Percentiles rank a stretch among this genome's conserved stretches.
Conservation (phyloP, 1,140 invertebrate genomes). For the Drosophila sucinea region DNA sequence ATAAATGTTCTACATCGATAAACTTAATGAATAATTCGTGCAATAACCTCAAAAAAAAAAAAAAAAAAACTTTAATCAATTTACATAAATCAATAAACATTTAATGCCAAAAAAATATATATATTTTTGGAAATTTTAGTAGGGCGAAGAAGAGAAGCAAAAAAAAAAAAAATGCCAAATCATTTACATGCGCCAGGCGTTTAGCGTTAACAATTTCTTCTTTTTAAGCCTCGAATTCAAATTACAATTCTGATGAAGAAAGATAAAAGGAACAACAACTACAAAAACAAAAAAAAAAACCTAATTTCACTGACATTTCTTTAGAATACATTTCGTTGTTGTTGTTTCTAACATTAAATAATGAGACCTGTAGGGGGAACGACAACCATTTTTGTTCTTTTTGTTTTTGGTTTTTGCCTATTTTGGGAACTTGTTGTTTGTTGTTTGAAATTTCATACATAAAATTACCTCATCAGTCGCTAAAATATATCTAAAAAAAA, state of each 20-base stretch:
- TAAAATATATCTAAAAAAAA: conserved; percentile 56
- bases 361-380: conserved; percentile 50
- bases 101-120: conserved; percentile 25
- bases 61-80: conserved; percentile 25
- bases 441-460: conserved; percentile 59
- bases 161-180: conserved; percentile 26
- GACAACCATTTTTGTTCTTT: conserved; percentile 19
- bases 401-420: conserved; percentile 36
- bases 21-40: conserved; percentile 41
- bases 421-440: conserved; percentile 54
- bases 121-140: conserved; percentile 39
- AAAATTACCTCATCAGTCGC: conserved; percentile 77
- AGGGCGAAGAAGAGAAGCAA: neutral
- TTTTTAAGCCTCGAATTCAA: conserved; percentile 31
- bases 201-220: conserved; percentile 24
- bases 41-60: conserved; percentile 50
- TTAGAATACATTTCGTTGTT: conserved; percentile 3
- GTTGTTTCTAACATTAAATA: conserved; percentile 27
- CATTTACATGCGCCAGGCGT: conserved; percentile 27
- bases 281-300: conserved; percentile 6
- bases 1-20: conserved; percentile 36
- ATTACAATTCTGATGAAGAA: conserved; percentile 55
- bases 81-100: conserved; percentile 77
- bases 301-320: conserved; percentile 56
- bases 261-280: conserved; percentile 29